Conservation (phyloP, 2,888 invertebrate species). For the Drosophila acutilabella region DNA sequence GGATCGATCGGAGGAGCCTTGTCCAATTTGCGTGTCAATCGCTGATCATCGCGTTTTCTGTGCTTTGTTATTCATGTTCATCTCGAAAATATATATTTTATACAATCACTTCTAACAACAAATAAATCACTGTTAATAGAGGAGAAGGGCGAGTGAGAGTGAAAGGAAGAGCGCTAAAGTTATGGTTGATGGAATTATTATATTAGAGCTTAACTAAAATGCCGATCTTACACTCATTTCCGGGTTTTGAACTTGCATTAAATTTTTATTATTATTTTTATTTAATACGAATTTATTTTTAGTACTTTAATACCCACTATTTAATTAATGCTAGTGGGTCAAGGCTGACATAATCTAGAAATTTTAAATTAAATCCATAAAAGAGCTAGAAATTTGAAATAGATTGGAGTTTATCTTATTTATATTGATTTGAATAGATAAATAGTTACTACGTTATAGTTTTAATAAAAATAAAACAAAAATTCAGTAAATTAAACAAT, state of each 20-base stretch:
- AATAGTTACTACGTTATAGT: too few species aligned
- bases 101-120: slow-evolving; percentile 7
- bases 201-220: neutral
- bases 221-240: slow-evolving; percentile 2
- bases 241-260: neutral
- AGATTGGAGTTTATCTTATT: too few species aligned
- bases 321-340: neutral
- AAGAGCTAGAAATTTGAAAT: neutral
- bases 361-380: neutral
- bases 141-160: neutral
- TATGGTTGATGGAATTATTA: neutral
- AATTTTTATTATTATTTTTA: too few species aligned
- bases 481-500: too few species aligned
- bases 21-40: slow-evolving; percentile 58
- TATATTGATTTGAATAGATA: too few species aligned
- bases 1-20: slow-evolving; percentile 49
- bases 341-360: neutral
- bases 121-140: neutral
- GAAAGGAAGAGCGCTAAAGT: neutral
- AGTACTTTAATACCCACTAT: neutral
- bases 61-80: slow-evolving; percentile 11
- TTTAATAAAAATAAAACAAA: too few species aligned
- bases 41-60: slow-evolving; percentile 26
- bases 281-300: neutral
- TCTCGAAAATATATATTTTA: neutral